Evolutionary conservation across 2,888 invertebrate species (phyloP), one percentile per base, ranked within the genome.

Genomic region (Lasioglossum marginatum): DNA sequence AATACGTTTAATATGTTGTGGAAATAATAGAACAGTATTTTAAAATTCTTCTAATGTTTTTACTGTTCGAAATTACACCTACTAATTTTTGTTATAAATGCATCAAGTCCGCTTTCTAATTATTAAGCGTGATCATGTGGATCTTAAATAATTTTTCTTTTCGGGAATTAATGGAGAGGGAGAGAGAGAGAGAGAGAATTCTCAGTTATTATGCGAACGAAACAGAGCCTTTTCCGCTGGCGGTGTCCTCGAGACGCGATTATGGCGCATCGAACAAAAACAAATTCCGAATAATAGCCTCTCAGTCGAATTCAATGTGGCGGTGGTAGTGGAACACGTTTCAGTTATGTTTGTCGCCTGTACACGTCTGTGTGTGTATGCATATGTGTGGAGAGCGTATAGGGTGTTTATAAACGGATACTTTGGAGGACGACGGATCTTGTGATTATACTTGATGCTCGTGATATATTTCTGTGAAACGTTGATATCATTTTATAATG

Each of bases 281-380:
- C 90, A 91, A 89, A 90, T 90, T 90, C 82, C 80, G 86, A 90
- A 90, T 89, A 91, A 91, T 91, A 87, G 91, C 82, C 88, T 86
- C 88, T 89, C 88, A 83, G 81, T 77, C 81, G 85, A 89, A 88
- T 90, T 91, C 85, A 89, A 90, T 90, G 85, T 87, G 77, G 75
- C 72, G 43, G 76, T 81, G 73, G 82, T 74, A 60, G 66, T 34
- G 75, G 70, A 75, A 70, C 79, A 86, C 87, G 79, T 86, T 66
- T 63, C 2, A 40, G 37, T 52, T 73, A 31, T 70, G 34, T 34
- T 48, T 57, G 16, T 45, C 66, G 70, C 40, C n/a, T 37, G 48
- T 74, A 45, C 43, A 27, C 19, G 40, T 40, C 48, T 48, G 8
- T 23, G 12, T 5, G 14, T 14, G 31, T 4, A 6, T 10, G 31